Evolutionary conservation across 2,888 invertebrate genomes (phyloP).

Genomic region (Drosophila acutilabella): DNA sequence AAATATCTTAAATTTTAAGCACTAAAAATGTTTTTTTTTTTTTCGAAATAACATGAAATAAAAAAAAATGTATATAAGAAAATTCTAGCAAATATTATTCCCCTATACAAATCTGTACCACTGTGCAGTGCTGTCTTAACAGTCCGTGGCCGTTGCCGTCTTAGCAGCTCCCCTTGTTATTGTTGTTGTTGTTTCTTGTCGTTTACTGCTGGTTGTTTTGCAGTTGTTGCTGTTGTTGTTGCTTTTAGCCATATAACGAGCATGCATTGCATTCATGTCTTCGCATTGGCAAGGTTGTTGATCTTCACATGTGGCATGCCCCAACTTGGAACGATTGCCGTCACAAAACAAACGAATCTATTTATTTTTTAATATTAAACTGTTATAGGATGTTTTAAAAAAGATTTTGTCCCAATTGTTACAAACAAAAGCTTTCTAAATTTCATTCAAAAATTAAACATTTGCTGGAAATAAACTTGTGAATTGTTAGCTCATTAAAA

Average conservation of each 20-base stretch:
- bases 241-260: constrained; percentile 64
- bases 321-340: constrained; percentile 26
- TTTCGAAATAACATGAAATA: no score
- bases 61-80: no score
- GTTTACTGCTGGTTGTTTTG: background rate
- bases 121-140: constrained; percentile 34
- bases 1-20: no score
- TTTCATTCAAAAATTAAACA: no score
- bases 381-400: no score
- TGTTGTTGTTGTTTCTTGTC: no score
- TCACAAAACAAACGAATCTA: background rate
- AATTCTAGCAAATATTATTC: no score
- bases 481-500: no score
- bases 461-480: no score
- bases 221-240: constrained; percentile 25
- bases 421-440: no score
- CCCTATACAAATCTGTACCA: constrained; percentile 1
- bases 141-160: constrained; percentile 33
- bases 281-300: constrained; percentile 77
- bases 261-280: constrained; percentile 67
- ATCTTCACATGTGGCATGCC: constrained; percentile 69
- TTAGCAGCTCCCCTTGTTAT: background rate
- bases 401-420: background rate
- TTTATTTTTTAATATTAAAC: no score
- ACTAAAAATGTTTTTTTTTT: no score